A percentile compares a stretch with the other conserved stretches of the same genome.
Evolutionary conservation across 1,140 invertebrate genomes (phyloP).

Genomic region (Drosophila asahinai): DNA sequence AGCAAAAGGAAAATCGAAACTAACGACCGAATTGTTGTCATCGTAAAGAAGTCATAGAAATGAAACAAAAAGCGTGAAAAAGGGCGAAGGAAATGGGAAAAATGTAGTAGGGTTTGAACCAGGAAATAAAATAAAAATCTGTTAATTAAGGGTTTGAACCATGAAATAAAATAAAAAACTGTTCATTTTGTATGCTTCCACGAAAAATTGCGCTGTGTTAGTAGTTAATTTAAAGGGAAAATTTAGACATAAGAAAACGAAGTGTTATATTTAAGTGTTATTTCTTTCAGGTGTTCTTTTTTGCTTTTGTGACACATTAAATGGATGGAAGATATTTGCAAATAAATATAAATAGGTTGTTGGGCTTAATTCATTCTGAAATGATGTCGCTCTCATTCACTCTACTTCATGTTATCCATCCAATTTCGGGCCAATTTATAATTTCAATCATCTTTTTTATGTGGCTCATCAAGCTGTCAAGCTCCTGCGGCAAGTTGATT

Average conservation of each 20-base stretch:
- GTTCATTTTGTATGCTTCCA: constrained; percentile 1
- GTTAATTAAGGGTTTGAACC: neutral
- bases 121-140: no score
- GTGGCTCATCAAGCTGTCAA: constrained; percentile 10
- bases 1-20: constrained; percentile 21
- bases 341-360: neutral
- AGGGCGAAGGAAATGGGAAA: neutral
- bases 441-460: constrained; percentile 22
- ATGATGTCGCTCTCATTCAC: neutral
- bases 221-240: no score
- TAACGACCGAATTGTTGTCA: constrained; percentile 59
- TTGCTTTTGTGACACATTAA: neutral
- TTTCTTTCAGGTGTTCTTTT: no score
- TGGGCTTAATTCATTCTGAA: neutral
- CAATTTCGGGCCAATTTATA: constrained; percentile 16
- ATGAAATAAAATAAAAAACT: no score
- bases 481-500: constrained; percentile 37
- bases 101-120: neutral
- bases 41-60: constrained; percentile 67
- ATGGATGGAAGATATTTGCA: neutral
- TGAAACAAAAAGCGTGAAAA: constrained; percentile 23
- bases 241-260: no score
- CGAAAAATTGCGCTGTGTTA: neutral
- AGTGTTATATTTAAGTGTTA: no score
- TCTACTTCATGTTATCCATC: neutral